A percentile compares a stretch with the other conserved stretches of the same genome.
Evolutionary conservation across 2,797 vertebrate species (phyloP).

Genomic region (Enteromius radiatus): DNA sequence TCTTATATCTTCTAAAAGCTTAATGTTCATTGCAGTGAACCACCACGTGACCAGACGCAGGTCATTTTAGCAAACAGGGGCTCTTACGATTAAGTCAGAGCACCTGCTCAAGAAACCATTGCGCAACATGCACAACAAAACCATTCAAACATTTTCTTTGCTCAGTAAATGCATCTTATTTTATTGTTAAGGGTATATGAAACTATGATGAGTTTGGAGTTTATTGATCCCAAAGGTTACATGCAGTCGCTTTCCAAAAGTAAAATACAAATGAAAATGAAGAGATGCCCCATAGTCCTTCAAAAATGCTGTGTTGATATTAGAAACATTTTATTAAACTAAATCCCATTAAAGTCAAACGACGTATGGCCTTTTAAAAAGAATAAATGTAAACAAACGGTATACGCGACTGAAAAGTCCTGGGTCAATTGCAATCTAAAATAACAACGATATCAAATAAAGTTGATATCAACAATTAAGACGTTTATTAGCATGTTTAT

Average conservation of each 20-base stretch:
- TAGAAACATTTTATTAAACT: slow-evolving; percentile 76
- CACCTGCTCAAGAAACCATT: slow-evolving; percentile 23
- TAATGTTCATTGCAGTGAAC: neutral
- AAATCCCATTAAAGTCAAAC: slow-evolving; percentile 66
- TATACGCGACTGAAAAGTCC: slow-evolving; percentile 65
- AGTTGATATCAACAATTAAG: slow-evolving; percentile 79
- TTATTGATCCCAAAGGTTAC: slow-evolving; percentile 80
- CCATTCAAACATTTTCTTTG: slow-evolving; percentile 68
- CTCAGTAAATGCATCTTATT: slow-evolving; percentile 69
- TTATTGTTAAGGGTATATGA: slow-evolving; percentile 85
- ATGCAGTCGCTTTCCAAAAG: slow-evolving; percentile 80
- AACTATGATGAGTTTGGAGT: slow-evolving; percentile 79
- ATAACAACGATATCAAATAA: slow-evolving; percentile 65
- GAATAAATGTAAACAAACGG: slow-evolving; percentile 75
- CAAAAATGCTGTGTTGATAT: slow-evolving; percentile 63
- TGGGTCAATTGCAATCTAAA: slow-evolving; percentile 70
- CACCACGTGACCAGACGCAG: neutral
- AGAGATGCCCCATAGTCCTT: slow-evolving; percentile 71
- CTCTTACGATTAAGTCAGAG: neutral
- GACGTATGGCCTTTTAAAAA: slow-evolving; percentile 73
- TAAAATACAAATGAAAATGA: slow-evolving; percentile 72
- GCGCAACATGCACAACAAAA: slow-evolving; percentile 62
- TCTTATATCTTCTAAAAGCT: neutral
- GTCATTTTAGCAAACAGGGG: neutral
- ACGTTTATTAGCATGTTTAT: slow-evolving; percentile 79